Base-by-base conservation (phyloP, 2,888 invertebrate species). In the Parasteatoda lunata region DNA sequence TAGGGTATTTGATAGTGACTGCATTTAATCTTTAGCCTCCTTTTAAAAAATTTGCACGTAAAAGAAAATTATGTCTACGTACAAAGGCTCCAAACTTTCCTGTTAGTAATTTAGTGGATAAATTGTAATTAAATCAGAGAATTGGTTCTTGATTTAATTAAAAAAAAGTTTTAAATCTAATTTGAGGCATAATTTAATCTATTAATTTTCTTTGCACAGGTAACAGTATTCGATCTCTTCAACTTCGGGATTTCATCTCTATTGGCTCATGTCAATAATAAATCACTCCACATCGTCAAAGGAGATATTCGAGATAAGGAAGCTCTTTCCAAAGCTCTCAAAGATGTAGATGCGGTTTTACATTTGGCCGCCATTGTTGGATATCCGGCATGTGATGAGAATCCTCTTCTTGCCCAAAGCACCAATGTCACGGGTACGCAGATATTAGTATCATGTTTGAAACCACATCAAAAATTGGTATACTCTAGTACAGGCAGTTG, bases 331-430 rank as follows among this genome's bases (percentile, higher is more conserved):
- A 65, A 89, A 51, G 91, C 89, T 1, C 88, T 92, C 89, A 90
- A 90, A 75, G 90, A 90, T 4, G 90, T 90, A 76, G 88, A 88
- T 15, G 83, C 83, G 5, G 90, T 92, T 30, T 90, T 92, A 68
- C 92, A 92, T 87, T 88, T 92, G 84, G 92, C 92, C 1, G 92
- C 92, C 52, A 91, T 92, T 65, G 92, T 92, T 6, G 92, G 92
- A 8, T 92, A 91, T 85, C 92, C 92, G 5, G 92, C 92, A 4
- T 92, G 92, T 84, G 91, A 92, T 84, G 90, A 90, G 76, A 90
- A 92, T 73, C 91, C 91, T 0, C 90, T 90, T 9, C 77, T 90
- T 64, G 92, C 92, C 0, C 89, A 89, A 52, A 88, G 89, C 6
- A 90, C 91, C 9, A 92, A 92, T 83, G 91, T 91, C 49, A 89